Evolutionary conservation across 2,888 invertebrate species (phyloP), one percentile per base, ranked within the genome.

Genomic region (Trichacis sp.): DNA sequence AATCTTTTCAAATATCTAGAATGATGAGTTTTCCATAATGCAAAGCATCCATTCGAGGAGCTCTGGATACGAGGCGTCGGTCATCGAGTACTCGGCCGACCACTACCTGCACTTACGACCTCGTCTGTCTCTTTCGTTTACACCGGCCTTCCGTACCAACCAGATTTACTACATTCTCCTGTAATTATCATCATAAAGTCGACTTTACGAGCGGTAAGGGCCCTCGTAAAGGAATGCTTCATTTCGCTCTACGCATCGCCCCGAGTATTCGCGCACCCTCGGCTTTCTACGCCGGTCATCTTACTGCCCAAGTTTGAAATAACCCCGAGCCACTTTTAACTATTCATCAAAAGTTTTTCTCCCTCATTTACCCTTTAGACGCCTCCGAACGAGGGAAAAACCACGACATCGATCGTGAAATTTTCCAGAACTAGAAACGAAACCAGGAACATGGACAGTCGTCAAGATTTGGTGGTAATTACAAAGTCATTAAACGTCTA

Each of bases 141-240:
- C 56, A 52, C 46, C 20, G 55, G 55, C 46, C 59, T 64, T 68
- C 55, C 57, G 58, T 72, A 74, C 75, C 78, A 77, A 76, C 77
- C 82, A 80, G 81, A 83, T 84, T 84, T 83, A 84, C 81, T 82
- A 77, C 83, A 74, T 77, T 80, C 78, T 77, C 77, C 81, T 80
- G 80, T 84, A 84, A 84, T 84, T 84, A 84, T 83, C 84, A 84
- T 83, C 84, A 83, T 84, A 84, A 84, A 84, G 82, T 82, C 82
- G 82, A 81, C 77, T 83, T 84, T 84, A 84, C 83, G 84, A 83
- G 81, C 84, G 79, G 81, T 84, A 83, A 82, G 82, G 79, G 82
- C 77, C 80, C 82, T 83, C 83, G 83, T 83, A 84, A 83, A 83
- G 82, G 81, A 84, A 83, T 84, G 83, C 83, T 82, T 82, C 83